Percentiles rank a stretch among this genome's conserved stretches.
These are phyloP conservation scores for Xenops minutus DNA, from an alignment of 2,797 vertebrate species.

Conservation along the genomic window DNA sequence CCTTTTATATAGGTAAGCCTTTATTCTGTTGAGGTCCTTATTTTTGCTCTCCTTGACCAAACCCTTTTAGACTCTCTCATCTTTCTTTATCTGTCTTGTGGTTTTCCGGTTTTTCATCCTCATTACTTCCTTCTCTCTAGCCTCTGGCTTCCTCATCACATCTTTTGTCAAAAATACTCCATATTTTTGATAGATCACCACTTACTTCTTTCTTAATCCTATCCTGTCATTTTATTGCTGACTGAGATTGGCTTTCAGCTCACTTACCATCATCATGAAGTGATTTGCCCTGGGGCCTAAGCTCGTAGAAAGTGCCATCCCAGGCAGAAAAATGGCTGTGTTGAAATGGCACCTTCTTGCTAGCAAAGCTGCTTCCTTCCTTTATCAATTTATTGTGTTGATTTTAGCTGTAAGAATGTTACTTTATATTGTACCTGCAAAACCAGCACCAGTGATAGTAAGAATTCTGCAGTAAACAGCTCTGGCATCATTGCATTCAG, in stretches of 20 bases:
- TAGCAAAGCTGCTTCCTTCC: not conserved
- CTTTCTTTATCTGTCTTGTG: not conserved
- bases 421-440: not conserved
- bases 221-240: slow-evolving; percentile 35
- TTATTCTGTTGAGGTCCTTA: not conserved
- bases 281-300: not conserved
- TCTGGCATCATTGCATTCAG: not conserved
- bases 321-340: not conserved
- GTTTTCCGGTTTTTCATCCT: slow-evolving; percentile 20
- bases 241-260: slow-evolving; percentile 36
- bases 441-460: not conserved
- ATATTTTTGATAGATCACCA: slow-evolving; percentile 42
- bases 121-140: not conserved
- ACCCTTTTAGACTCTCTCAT: not conserved
- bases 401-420: not conserved
- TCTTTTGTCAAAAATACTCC: slow-evolving; percentile 38
- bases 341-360: not conserved
- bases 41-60: not conserved
- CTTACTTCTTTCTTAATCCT: slow-evolving; percentile 35
- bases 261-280: slow-evolving; percentile 31
- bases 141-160: slow-evolving; percentile 9
- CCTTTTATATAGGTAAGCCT: not conserved
- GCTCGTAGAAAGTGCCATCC: not conserved
- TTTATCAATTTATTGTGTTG: not conserved
- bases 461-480: not conserved